Percentiles rank a stretch among this genome's conserved stretches.
Conservation (phyloP, 2,113 vertebrate species). For the Poeciliopsis retropinna region DNA sequence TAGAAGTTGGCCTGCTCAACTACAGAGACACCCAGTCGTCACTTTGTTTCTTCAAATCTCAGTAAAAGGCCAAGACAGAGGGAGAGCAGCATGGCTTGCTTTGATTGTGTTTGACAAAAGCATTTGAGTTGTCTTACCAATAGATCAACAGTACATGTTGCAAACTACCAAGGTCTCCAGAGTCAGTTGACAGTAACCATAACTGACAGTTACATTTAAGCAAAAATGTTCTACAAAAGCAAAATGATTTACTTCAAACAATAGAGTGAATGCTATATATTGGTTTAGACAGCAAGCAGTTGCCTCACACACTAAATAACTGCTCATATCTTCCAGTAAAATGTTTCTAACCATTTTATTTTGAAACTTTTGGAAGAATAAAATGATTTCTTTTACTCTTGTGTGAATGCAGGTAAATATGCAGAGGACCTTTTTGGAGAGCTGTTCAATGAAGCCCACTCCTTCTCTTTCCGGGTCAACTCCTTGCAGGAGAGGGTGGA, state of each 20-base stretch:
- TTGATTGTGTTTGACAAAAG: conserved; percentile 9
- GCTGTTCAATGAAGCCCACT: conserved; percentile 97
- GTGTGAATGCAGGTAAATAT: conserved; percentile 90
- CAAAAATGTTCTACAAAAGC: background rate
- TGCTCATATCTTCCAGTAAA: background rate
- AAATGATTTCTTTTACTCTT: background rate
- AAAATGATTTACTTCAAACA: background rate
- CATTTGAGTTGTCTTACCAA: background rate
- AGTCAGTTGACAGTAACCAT: conserved; percentile 3
- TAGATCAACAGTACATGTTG: background rate
- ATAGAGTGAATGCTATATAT: background rate
- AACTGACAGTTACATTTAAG: background rate
- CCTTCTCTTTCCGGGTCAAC: conserved; percentile 98
- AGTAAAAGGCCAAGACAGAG: background rate
- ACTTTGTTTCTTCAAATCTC: conserved; percentile 9
- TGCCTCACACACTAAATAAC: background rate
- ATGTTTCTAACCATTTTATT: background rate
- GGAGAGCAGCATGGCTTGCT: background rate
- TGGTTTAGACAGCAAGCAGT: background rate
- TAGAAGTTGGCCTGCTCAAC: conserved; percentile 5
- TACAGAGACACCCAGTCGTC: conserved; percentile 7
- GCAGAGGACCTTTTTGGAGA: conserved; percentile 99
- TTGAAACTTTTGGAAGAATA: background rate
- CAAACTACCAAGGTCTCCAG: background rate
- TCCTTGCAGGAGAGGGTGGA: conserved; percentile 98